Evolutionary conservation across 2,797 vertebrate species (phyloP).

Genomic region (Limosa lapponica): DNA sequence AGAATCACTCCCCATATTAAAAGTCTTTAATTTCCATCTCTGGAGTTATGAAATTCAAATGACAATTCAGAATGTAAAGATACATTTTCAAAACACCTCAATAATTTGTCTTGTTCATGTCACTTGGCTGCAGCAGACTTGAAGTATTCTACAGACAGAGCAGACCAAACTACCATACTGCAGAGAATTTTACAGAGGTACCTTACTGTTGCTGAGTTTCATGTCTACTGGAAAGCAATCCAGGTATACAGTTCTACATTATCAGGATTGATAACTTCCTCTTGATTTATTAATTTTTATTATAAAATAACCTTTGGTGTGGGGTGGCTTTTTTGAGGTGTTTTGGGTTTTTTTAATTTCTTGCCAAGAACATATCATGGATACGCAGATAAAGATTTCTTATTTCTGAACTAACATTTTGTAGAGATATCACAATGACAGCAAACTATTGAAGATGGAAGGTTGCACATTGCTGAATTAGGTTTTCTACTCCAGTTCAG

Average conservation of each 20-base stretch:
- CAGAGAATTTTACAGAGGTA: not conserved
- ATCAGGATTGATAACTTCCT: not conserved
- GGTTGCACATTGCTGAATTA: not conserved
- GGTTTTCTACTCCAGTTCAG: not conserved
- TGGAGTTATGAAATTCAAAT: not conserved
- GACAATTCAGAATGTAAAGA: not conserved
- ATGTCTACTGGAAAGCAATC: not conserved
- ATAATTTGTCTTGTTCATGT: not conserved
- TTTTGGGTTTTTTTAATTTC: not conserved
- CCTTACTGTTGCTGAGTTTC: not conserved
- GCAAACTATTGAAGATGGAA: not conserved
- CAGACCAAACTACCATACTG: not conserved
- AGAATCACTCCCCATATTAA: not conserved
- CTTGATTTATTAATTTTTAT: not conserved
- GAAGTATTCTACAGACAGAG: not conserved
- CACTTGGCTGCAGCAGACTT: not conserved
- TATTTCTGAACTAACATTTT: not conserved
- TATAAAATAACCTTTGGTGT: not conserved
- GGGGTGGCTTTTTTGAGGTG: not conserved
- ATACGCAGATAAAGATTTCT: not conserved
- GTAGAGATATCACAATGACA: not conserved
- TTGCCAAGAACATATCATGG: rapidly evolving
- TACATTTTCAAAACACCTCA: not conserved
- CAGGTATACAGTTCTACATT: not conserved
- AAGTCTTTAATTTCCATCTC: not conserved